phyloP scores from a whole-genome alignment of 1,140 invertebrate genomes.

The Tachypleus tridentatus region DNA sequence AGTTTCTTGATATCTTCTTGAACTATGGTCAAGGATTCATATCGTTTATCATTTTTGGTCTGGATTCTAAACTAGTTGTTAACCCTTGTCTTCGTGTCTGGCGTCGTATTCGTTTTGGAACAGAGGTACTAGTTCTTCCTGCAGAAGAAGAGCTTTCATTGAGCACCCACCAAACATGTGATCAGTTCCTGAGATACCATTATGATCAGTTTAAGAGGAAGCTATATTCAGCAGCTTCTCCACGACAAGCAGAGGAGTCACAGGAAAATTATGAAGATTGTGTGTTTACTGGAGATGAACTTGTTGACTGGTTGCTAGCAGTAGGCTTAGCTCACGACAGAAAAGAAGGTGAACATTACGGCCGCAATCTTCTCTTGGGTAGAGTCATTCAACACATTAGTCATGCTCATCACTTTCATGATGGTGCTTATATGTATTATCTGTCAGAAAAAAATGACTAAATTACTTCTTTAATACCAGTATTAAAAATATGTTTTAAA shows the following conservation, averaged over 20 bases:
- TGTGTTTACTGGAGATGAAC: constrained; percentile 67
- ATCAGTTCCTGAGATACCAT: constrained; percentile 77
- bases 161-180: constrained; percentile 56
- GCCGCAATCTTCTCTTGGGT: constrained; percentile 65
- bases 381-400: constrained; percentile 69
- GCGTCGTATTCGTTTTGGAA: not conserved
- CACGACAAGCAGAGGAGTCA: no score
- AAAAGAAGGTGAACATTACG: constrained; percentile 64
- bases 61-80: constrained; percentile 60
- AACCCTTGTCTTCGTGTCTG: constrained; percentile 42
- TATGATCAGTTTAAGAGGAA: constrained; percentile 44
- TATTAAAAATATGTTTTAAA: no score
- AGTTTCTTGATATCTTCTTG: constrained; percentile 76
- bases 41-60: constrained; percentile 65
- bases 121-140: not conserved
- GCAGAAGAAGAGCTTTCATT: not conserved
- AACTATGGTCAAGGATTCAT: constrained; percentile 80
- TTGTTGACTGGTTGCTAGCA: constrained; percentile 74
- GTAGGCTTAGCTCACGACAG: constrained; percentile 60
- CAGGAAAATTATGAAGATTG: constrained; percentile 51
- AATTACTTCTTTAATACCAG: no score
- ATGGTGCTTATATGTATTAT: constrained; percentile 39
- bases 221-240: constrained; percentile 10
- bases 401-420: constrained; percentile 61
- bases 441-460: not conserved